Evolutionary conservation across 2,113 vertebrate genomes (phyloP).

Genomic region (Brachypteracias leptosomus): DNA sequence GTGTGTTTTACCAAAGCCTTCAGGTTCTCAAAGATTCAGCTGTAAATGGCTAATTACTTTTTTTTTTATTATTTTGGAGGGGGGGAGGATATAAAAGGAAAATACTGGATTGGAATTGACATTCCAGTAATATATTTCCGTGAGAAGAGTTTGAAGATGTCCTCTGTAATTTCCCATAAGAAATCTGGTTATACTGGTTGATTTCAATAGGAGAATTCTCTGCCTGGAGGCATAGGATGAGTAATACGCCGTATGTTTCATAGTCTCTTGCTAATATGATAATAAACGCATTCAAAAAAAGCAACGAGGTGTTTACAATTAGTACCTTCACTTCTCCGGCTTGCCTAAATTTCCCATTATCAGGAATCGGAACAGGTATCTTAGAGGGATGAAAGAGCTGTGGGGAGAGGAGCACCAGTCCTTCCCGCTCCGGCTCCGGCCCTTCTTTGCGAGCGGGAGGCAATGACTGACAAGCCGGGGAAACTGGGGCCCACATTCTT

Average conservation of each 20-base stretch:
- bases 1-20: background rate
- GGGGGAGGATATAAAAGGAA: background rate
- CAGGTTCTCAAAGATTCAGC: background rate
- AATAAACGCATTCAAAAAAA: slow-evolving; percentile 68
- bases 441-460: background rate
- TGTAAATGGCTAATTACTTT: slow-evolving; percentile 55
- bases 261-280: slow-evolving; percentile 67
- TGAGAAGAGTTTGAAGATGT: slow-evolving; percentile 66
- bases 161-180: slow-evolving; percentile 76
- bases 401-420: background rate
- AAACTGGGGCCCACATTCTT: background rate
- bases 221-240: slow-evolving; percentile 73
- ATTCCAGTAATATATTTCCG: slow-evolving; percentile 53
- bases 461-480: background rate
- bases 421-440: background rate
- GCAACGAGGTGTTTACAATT: slow-evolving; percentile 68
- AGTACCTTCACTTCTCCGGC: slow-evolving; percentile 37
- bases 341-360: slow-evolving; percentile 23
- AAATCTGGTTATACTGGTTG: slow-evolving; percentile 78
- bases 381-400: background rate
- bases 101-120: slow-evolving; percentile 34
- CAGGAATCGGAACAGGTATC: background rate
- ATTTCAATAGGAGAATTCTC: slow-evolving; percentile 79
- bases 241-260: slow-evolving; percentile 68
- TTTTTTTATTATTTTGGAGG: background rate